A percentile compares a stretch with the other conserved stretches of the same genome.
Evolutionary conservation across 2,113 vertebrate genomes (phyloP).

Genomic region (Chionomys nivalis): DNA sequence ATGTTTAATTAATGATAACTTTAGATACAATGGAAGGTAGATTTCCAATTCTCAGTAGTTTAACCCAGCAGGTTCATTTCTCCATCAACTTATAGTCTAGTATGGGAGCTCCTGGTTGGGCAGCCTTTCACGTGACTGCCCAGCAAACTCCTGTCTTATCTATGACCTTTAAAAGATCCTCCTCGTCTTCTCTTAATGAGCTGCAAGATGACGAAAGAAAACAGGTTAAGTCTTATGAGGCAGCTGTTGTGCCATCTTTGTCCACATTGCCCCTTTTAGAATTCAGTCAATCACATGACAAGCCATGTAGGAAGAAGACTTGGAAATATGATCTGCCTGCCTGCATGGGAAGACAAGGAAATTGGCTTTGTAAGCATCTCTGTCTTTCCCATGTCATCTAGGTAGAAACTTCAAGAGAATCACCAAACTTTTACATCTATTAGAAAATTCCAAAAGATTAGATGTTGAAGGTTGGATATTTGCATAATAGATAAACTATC

Average conservation of each 20-base stretch:
- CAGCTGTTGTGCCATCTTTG: background rate
- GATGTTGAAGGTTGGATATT: slow-evolving; percentile 2
- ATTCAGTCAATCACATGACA: background rate
- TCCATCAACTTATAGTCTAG: background rate
- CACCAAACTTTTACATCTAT: background rate
- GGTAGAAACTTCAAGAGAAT: slow-evolving; percentile 46
- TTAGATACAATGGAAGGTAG: background rate
- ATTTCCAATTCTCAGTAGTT: background rate
- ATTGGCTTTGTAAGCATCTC: background rate
- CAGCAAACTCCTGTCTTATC: background rate
- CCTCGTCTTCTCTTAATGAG: background rate
- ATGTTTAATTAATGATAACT: background rate
- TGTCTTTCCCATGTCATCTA: background rate
- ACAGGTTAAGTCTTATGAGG: background rate
- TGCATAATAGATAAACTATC: slow-evolving; percentile 10
- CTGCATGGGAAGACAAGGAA: background rate
- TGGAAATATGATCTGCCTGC: background rate
- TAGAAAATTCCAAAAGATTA: background rate
- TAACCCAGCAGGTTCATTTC: background rate
- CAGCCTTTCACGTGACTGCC: background rate
- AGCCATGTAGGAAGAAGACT: background rate
- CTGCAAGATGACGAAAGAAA: background rate
- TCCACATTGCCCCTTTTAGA: background rate
- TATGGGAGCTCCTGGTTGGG: background rate
- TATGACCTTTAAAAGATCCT: background rate